Base-by-base conservation (phyloP, 2,113 vertebrate species). In the Passer montanus region DNA sequence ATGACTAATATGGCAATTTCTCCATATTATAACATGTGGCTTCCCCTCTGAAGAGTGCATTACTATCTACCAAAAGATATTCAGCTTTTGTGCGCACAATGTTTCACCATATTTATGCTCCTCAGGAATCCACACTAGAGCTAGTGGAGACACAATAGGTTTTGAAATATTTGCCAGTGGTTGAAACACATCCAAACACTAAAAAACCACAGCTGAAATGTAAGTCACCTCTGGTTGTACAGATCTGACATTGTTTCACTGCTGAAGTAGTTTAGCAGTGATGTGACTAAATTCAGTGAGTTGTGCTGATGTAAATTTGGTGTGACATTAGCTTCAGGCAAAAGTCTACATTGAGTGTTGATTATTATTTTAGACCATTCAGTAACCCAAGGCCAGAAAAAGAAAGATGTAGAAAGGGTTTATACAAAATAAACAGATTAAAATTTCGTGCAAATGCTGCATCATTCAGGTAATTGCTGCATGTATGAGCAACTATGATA, bases 401-500 rank as follows among this genome's bases (percentile, higher is more conserved):
- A 69, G 13, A 75, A 91, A 68, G 3, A 28, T 31, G 6, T 27
- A 44, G 35, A n/a, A 89, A 52, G 4, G 11, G 11, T 39, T 84
- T 63, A 43, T 4, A 21, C 9, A 3, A 24, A 47, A 60, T 30
- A 8, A 60, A 21, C 9, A 50, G 18, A 63, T 13, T 75, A 39
- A 75, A 85, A 55, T 18, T 33, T 44, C 5, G 1, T 75, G 20
- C 39, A 82, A 79, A 72, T 21, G 6, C 15, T 72, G 4, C 31
- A 56, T 52, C 33, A 47, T 47, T 76, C 24, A 44, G 10, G 10
- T n/a, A 49, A 44, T 17, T 2, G 0, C 49, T 2, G 0, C 6
- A 23, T 5, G 4, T 35, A 16, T 1, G 0, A 43, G 8, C 24
- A n/a, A 3, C 6, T n/a, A 60, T 9, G 7, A 46, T 39, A 66